Evolutionary conservation across 37 sponge, comb jelly and placozoan genomes (phyloP), one percentile per base, ranked within the genome.

Genomic region (Bolinopsis microptera): DNA sequence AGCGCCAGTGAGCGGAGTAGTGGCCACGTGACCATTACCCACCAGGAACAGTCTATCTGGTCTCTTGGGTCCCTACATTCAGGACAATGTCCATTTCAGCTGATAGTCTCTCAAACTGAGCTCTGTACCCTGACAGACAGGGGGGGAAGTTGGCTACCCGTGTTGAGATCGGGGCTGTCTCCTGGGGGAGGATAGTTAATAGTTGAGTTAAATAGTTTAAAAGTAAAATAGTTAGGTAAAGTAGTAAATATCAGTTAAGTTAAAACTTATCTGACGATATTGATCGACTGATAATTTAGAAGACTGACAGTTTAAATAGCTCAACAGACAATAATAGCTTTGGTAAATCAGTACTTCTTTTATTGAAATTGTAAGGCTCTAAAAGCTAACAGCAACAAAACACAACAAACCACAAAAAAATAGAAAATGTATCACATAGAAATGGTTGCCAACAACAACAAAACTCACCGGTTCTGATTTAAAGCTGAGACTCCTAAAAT

Each of bases 51-150:
- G 40, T 30, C 61, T 1, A 24, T 41, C 61, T 0, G 90, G 90
- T 3, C 8, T 41, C 61, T 86, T 86, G 26, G 90, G 13, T 9
- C n/a, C 90, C 90, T 25, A 86, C 28, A 30, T 86, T 39, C 48
- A 86, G 38, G 28, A 86, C 48, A 28, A 41, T 48, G 61, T 86
- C 90, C 90, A 86, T 28, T 0, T 86, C 90, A 28, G 36, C 61
- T 8, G 61, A 40, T 27, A 41, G 61, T 13, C 35, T 35, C 90
- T 86, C 90, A 0, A 86, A 21, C 27, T 86, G 48, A 21, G 61
- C 41, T 27, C 90, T 9, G 61, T 86, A 86, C 25, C 90, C 90
- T 25, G 34, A 41, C 61, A 86, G 35, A 86, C 90, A 86, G 90
- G 40, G 90, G 2, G 90, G 90, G 90, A 86, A 86, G 31, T 86